Conservation (phyloP, 2,113 vertebrate genomes). For the Plectropomus leopardus region DNA sequence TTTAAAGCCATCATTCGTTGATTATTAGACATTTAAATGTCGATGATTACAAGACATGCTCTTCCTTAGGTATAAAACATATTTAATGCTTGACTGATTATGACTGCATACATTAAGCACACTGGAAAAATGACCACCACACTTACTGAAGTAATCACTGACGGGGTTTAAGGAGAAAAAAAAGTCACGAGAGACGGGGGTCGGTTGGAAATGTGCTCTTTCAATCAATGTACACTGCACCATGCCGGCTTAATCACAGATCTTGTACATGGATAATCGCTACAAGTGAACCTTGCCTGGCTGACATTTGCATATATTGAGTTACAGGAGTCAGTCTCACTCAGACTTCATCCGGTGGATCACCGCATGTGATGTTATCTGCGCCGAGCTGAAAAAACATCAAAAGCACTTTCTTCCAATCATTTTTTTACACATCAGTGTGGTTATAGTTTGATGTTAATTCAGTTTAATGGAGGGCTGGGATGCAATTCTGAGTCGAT, state of each 20-base stretch:
- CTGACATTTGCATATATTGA: conserved; percentile 83
- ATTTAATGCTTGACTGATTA: conserved; percentile 46
- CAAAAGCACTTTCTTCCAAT: conserved; percentile 45
- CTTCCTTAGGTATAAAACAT: conserved; percentile 25
- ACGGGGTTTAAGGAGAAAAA: conserved; percentile 17
- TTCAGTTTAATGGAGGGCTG: conserved; percentile 24
- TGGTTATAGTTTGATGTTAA: conserved; percentile 35
- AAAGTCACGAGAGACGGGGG: conserved; percentile 55
- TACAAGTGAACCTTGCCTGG: conserved; percentile 74
- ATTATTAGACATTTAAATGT: conserved; percentile 34
- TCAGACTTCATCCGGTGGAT: conserved; percentile 57
- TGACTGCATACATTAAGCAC: conserved; percentile 29
- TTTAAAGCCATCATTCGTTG: neutral
- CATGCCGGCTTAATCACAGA: conserved; percentile 77
- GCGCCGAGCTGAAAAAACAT: conserved; percentile 41
- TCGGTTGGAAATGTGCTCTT: conserved; percentile 61
- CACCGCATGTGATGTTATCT: conserved; percentile 61
- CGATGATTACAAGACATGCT: neutral
- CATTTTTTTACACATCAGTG: conserved; percentile 45
- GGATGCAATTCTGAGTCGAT: conserved; percentile 22
- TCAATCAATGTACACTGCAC: conserved; percentile 75
- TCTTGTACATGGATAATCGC: conserved; percentile 79
- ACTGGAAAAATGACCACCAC: conserved; percentile 38
- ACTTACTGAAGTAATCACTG: conserved; percentile 54
- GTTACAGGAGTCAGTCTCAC: conserved; percentile 77